phyloP scores from a whole-genome alignment of 2,797 vertebrate genomes.

The Poecile montanus region DNA sequence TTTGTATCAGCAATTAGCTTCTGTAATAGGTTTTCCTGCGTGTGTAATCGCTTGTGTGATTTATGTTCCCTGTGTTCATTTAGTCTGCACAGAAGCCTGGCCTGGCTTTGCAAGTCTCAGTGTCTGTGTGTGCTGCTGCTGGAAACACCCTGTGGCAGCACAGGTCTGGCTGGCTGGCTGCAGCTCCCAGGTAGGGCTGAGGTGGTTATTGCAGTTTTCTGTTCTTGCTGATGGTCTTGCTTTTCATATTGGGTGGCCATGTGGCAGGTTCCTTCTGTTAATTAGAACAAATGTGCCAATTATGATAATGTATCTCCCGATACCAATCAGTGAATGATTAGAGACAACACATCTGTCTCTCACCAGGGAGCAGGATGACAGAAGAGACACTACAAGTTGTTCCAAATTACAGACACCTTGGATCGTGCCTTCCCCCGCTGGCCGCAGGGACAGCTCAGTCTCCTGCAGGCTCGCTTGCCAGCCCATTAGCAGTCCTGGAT shows the following conservation, averaged over 20 bases:
- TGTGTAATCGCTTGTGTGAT: conserved; percentile 83
- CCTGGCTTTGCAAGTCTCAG: neutral
- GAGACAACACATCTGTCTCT: conserved; percentile 80
- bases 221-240: conserved; percentile 50
- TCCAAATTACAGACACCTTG: conserved; percentile 39
- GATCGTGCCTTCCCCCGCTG: neutral
- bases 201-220: neutral
- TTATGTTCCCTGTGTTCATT: conserved; percentile 75
- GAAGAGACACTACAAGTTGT: conserved; percentile 46
- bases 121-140: neutral
- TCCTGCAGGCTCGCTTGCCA: neutral
- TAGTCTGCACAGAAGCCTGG: conserved; percentile 55
- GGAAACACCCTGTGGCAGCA: neutral
- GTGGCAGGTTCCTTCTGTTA: conserved; percentile 89
- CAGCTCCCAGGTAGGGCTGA: neutral
- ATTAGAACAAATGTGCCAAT: conserved; percentile 94
- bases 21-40: conserved; percentile 83
- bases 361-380: conserved; percentile 47
- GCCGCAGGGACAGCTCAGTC: neutral
- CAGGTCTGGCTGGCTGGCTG: neutral
- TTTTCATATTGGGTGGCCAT: conserved; percentile 83
- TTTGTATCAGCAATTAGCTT: conserved; percentile 86
- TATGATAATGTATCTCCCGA: conserved; percentile 88
- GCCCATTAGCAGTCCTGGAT: neutral
- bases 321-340: conserved; percentile 91